Conservation (phyloP, 2,113 vertebrate species). For the Panthera tigris region DNA sequence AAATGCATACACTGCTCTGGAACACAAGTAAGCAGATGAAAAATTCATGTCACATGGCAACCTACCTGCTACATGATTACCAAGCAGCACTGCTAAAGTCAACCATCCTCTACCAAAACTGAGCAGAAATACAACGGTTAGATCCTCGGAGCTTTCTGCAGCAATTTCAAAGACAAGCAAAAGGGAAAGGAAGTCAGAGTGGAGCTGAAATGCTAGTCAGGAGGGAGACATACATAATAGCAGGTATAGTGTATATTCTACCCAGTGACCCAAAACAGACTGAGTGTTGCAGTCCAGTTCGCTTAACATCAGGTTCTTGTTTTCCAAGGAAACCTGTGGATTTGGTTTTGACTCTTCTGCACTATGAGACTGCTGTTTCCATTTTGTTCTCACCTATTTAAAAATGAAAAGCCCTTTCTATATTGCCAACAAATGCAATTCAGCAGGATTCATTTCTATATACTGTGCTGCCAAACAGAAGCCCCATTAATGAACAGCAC, state of each 20-base stretch:
- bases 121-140: neutral
- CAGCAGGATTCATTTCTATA: conserved; percentile 38
- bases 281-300: neutral
- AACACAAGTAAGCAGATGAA: neutral
- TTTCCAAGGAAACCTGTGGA: conserved; percentile 26
- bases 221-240: neutral
- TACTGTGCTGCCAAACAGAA: conserved; percentile 32
- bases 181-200: neutral
- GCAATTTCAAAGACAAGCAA: neutral
- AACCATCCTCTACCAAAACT: neutral
- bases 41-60: neutral
- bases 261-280: neutral
- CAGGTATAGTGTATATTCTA: neutral
- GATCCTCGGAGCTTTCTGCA: neutral
- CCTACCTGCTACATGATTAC: neutral
- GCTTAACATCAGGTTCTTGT: neutral
- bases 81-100: neutral
- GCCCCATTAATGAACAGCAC: conserved; percentile 53
- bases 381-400: conserved; percentile 41
- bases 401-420: conserved; percentile 57
- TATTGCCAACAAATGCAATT: conserved; percentile 56
- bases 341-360: conserved; percentile 13
- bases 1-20: neutral
- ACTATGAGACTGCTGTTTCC: neutral
- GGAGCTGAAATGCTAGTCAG: neutral